Conservation (phyloP, 2,888 invertebrate genomes). For the Hydrotaea diabolus region DNA sequence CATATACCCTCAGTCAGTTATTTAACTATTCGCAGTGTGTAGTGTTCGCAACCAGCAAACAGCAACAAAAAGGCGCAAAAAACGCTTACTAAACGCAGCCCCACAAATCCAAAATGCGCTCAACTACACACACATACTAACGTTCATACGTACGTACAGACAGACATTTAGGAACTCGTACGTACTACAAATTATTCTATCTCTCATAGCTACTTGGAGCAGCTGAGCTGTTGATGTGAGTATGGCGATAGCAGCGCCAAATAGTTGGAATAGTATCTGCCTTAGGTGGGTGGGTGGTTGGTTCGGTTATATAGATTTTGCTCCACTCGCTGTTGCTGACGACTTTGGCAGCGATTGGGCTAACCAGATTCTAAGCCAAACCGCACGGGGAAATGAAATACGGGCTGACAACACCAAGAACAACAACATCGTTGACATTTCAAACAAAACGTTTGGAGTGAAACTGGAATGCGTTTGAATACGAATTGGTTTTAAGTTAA, state of each 20-base stretch:
- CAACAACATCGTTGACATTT: not conserved
- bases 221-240: not conserved
- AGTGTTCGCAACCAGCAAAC: slow-evolving; percentile 9
- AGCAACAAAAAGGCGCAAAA: not conserved
- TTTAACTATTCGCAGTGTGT: slow-evolving; percentile 37
- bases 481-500: not conserved
- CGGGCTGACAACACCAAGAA: not conserved
- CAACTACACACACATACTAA: no score
- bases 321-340: not conserved
- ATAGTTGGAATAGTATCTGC: not conserved
- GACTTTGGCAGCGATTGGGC: not conserved
- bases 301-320: not conserved
- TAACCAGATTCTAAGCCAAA: not conserved
- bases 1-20: not conserved
- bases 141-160: no score
- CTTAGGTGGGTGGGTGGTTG: not conserved
- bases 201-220: not conserved
- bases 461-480: not conserved
- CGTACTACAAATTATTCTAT: not conserved
- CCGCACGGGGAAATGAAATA: not conserved
- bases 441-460: not conserved
- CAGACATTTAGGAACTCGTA: not conserved
- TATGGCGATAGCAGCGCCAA: not conserved
- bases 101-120: slow-evolving; percentile 1
- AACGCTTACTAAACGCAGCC: slow-evolving; percentile 19